Base-by-base conservation (phyloP, 2,797 vertebrate species). In the Lophius americanus region DNA sequence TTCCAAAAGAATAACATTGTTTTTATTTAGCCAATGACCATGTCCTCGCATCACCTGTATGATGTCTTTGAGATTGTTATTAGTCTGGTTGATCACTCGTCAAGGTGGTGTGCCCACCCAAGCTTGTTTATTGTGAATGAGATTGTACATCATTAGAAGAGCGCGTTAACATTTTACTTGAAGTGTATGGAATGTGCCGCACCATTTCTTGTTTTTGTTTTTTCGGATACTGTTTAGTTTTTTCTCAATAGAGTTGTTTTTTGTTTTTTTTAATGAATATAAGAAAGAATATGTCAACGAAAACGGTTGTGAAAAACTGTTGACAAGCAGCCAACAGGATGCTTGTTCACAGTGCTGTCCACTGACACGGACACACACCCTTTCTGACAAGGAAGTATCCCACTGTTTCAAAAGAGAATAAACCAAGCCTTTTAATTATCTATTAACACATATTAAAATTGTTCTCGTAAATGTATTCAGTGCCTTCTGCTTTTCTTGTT, bases 371-470 rank as follows among this genome's bases (percentile, higher is more conserved):
- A 59, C 43, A 41, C 43, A 41, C 79, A 71, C 69, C 47, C 12
- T 41, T 0, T 51, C n/a, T 64, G 32, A 65, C 36, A 35, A 0
- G 46, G 12, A 58, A 54, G 11, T 23, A 23, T 23, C 23, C 23
- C 23, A 47, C 13, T 68, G 59, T 68, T 42, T 33, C 8, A 32
- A 50, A 61, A 52, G 12, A 56, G 43, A 75, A 41, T 42, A 14
- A 75, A 64, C 35, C 12, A 70, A 73, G 13, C 23, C 23, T 23
- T 23, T 23, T 23, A 9, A 10, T 87, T 51, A 66, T 85, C 88
- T 23, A 23, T 90, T 86, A 89, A 84, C 54, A 52, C 39, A 13
- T 65, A 82, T 73, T 82, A 85, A 47, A 80, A 85, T 64, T 2
- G 5, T 78, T 53, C 8, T 58, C 1, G 32, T 33, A 69, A 59